Percentiles rank a stretch among this genome's conserved stretches.
These are phyloP conservation scores for Malachius bipustulatus DNA, from an alignment of 2,888 invertebrate genomes.

Conservation along the genomic window DNA sequence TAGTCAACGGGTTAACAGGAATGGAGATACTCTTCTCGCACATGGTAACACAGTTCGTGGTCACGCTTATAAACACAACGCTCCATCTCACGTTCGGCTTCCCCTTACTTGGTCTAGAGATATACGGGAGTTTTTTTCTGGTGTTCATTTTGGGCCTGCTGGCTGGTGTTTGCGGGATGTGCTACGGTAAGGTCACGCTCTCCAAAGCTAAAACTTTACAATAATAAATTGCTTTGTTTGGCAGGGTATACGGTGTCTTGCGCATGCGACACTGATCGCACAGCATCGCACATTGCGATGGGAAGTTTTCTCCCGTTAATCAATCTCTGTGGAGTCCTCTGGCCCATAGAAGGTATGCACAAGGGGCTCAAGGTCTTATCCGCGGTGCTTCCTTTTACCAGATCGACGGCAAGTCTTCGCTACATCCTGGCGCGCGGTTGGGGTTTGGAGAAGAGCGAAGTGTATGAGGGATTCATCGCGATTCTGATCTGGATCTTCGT, in stretches of 20 bases:
- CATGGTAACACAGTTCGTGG: constrained; percentile 75
- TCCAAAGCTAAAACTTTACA: no score
- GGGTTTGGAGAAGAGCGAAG: constrained; percentile 55
- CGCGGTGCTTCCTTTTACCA: constrained; percentile 70
- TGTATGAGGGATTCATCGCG: constrained; percentile 72
- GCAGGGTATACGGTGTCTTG: constrained; percentile 73
- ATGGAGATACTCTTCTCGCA: constrained; percentile 80
- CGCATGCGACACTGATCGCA: constrained; percentile 67
- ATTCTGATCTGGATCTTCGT: constrained; percentile 68
- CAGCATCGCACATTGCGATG: constrained; percentile 73
- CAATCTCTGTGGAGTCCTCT: constrained; percentile 80
- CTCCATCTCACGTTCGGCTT: constrained; percentile 71
- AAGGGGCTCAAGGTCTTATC: constrained; percentile 53
- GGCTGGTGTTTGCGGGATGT: constrained; percentile 88
- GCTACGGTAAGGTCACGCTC: constrained; percentile 77
- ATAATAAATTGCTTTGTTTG: no score
- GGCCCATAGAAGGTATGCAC: constrained; percentile 93
- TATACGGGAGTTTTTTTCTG: constrained; percentile 61
- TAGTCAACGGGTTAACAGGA: constrained; percentile 73
- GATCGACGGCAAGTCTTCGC: constrained; percentile 79
- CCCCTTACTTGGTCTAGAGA: constrained; percentile 63
- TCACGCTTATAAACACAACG: constrained; percentile 72
- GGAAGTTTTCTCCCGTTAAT: constrained; percentile 79
- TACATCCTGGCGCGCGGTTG: constrained; percentile 77
- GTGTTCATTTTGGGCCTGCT: constrained; percentile 65